Evolutionary conservation across 2,113 vertebrate species (phyloP).

Genomic region (Bubalus kerabau): DNA sequence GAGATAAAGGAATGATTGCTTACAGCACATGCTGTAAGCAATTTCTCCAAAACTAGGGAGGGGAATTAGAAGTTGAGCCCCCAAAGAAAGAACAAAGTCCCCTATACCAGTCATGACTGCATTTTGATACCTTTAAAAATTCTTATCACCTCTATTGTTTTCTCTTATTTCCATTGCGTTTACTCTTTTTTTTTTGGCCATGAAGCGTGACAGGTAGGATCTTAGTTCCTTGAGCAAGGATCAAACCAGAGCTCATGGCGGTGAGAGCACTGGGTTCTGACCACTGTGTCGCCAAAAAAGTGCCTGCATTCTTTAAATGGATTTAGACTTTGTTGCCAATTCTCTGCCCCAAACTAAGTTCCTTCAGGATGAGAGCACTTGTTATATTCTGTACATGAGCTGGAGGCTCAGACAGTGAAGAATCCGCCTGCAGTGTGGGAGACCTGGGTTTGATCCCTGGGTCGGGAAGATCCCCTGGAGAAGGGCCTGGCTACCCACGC

Average conservation of each 20-base stretch:
- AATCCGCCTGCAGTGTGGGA: accelerated
- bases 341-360: neutral
- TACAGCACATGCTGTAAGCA: accelerated
- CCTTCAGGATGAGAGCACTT: neutral
- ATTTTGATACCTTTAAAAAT: neutral
- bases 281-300: accelerated
- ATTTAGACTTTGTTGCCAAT: neutral
- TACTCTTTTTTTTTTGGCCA: neutral
- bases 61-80: neutral
- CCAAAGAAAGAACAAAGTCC: neutral
- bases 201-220: neutral
- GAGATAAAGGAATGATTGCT: neutral
- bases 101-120: too few relatives aligned
- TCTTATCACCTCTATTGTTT: neutral
- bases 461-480: neutral
- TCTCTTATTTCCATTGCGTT: neutral
- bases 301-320: neutral
- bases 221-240: neutral
- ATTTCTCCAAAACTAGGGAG: neutral
- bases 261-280: neutral
- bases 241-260: neutral
- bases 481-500: neutral
- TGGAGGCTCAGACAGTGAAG: neutral
- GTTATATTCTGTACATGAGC: neutral
- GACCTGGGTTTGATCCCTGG: neutral